Percentiles rank a stretch among this genome's conserved stretches.
These are phyloP conservation scores for Coryphaenoides rupestris DNA, from an alignment of 2,113 vertebrate genomes.

Conservation along the genomic window DNA sequence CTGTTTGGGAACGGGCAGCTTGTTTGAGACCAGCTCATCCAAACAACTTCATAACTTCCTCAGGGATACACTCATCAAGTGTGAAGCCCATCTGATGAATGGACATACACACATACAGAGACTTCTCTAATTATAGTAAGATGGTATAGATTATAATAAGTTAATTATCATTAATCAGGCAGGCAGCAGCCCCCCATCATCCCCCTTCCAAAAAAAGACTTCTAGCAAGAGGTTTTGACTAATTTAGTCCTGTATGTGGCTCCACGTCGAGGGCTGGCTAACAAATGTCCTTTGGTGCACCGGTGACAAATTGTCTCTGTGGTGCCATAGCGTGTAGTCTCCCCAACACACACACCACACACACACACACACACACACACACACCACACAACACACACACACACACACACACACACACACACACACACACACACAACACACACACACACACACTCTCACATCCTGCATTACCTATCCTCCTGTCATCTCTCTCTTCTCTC, in stretches of 20 bases:
- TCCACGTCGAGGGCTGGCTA: conserved; percentile 21
- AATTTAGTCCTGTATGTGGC: conserved; percentile 23
- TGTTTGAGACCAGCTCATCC: no score
- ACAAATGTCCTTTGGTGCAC: conserved; percentile 17
- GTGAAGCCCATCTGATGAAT: no score
- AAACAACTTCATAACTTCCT: no score
- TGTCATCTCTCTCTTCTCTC: no score
- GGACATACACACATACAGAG: no score
- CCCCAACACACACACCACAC: no score
- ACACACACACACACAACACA: no score
- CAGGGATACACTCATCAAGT: no score
- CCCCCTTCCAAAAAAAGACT: conserved; percentile 9
- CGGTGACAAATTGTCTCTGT: conserved; percentile 12
- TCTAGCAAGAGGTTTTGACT: conserved; percentile 21
- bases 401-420: no score
- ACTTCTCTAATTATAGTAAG: conserved; percentile 10
- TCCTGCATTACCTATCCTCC: background rate
- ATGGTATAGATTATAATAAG: conserved; percentile 5
- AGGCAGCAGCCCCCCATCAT: background rate
- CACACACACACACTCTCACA: background rate
- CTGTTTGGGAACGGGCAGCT: no score
- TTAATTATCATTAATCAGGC: conserved; percentile 25
- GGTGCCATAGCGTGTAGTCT: background rate
- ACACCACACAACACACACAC: background rate
- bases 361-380: no score